Conservation (phyloP, 23 tunicate genomes). For the Diplosoma virens region DNA sequence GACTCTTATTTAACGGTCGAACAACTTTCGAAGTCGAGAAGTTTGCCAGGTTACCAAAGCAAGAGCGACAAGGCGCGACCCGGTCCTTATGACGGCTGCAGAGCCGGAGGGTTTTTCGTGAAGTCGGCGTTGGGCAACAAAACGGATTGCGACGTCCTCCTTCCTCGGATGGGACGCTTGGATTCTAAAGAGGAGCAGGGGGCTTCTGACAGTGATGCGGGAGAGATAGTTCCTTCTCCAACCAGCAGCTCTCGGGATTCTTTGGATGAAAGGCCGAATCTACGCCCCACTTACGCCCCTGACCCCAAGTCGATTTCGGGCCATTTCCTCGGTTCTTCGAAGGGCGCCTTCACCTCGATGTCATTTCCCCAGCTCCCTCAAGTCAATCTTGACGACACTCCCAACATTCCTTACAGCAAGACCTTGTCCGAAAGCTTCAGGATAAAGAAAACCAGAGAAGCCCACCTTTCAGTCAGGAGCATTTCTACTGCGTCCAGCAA, state of each 20-base stretch:
- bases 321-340: background rate
- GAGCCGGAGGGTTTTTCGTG: background rate
- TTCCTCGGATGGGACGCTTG: too few relatives aligned
- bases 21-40: too few relatives aligned
- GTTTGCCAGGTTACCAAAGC: too few relatives aligned
- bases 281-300: background rate
- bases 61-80: too few relatives aligned
- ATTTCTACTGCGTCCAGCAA: too few relatives aligned
- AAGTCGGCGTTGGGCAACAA: background rate
- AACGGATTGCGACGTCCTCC: conserved; percentile 10
- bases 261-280: background rate
- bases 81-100: too few relatives aligned
- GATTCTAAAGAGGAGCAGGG: background rate
- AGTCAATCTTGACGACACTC: background rate
- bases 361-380: background rate
- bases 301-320: background rate
- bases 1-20: too few relatives aligned
- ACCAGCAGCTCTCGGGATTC: background rate
- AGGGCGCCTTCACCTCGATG: background rate
- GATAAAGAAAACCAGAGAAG: too few relatives aligned
- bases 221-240: conserved; percentile 2
- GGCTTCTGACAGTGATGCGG: conserved; percentile 1
- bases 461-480: too few relatives aligned
- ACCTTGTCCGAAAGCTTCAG: too few relatives aligned
- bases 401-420: background rate